Evolutionary conservation across 2,888 invertebrate genomes (phyloP), one percentile per base, ranked within the genome.

Genomic region (Nasonia oneida): DNA sequence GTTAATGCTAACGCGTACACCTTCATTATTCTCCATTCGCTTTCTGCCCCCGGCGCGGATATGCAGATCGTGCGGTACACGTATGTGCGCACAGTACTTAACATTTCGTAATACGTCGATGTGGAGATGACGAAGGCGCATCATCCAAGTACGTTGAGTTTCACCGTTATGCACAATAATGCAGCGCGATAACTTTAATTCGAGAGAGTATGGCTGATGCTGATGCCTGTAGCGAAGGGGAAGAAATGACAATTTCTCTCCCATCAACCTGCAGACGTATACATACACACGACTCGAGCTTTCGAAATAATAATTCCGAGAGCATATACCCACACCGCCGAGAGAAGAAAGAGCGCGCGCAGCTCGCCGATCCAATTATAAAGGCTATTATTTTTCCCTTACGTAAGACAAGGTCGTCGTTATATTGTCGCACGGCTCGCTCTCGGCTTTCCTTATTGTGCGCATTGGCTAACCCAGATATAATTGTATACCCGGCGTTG

Each of bases 391-490:
- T 81, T 79, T 79, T 47, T 82, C 57, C 6, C 79, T 86, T 86
- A 83, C 85, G 82, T 86, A 82, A 86, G 74, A 47, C 85, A 86
- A 86, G 85, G 85, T 86, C 85, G 85, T 61, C 67, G 78, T 37
- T 61, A 70, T 42, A 70, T 42, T 15, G 29, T 57, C 10, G 67
- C 15, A 29, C 42, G 33, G 10, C 42, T 50, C 29, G 1, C 29
- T 57, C 61, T 33, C 82, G 78, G 33, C 74, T 85, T 85, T 78
- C 78, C 78, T 85, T 74, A 78, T 78, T 82, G 64, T 78, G 73
- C 75, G 73, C 75, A 67, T 76, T 85, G 78, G 67, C 74, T 67
- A 82, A 82, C 53, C 15, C 74, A 42, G 67, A 74, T 84, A 75
- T 84, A 75, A 84, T 84, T 84, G 71, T 84, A 76, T 50, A 37